Evolutionary conservation across 2,797 vertebrate species (phyloP).

Genomic region (Myotis pilosus): DNA sequence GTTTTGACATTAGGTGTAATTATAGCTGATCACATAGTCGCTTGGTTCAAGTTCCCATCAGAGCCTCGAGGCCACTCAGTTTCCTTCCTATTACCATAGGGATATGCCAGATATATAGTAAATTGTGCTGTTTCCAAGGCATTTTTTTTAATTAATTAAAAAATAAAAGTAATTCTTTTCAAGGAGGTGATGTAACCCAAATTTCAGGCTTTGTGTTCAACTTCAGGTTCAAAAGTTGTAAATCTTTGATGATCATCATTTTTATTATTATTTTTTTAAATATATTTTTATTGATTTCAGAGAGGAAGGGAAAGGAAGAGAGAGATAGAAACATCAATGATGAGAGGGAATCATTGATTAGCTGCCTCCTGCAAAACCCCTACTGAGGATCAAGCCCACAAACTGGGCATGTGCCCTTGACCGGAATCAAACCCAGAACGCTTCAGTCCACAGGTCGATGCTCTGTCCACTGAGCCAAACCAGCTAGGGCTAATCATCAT

Average conservation of each 20-base stretch:
- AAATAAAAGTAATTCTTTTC: neutral
- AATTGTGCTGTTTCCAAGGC: neutral
- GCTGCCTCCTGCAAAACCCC: neutral
- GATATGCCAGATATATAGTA: neutral
- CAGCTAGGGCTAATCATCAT: neutral
- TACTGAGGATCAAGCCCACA: neutral
- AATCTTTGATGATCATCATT: neutral
- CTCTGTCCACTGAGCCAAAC: neutral
- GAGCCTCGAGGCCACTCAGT: slow-evolving; percentile 47
- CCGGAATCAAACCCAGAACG: neutral
- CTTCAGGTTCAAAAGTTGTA: neutral
- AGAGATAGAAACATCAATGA: neutral
- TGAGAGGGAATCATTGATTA: neutral
- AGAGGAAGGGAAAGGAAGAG: neutral
- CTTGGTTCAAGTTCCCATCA: slow-evolving; percentile 54
- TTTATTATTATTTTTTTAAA: neutral
- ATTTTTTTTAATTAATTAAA: slow-evolving; percentile 53
- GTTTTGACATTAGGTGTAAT: slow-evolving; percentile 75
- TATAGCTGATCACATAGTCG: slow-evolving; percentile 45
- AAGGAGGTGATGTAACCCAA: neutral
- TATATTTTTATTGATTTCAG: neutral
- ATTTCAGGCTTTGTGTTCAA: neutral
- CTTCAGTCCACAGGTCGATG: neutral
- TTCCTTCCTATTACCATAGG: slow-evolving; percentile 23
- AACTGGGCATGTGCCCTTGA: neutral